These are phyloP conservation scores for Latrodectus geometricus DNA, from an alignment of 1,140 invertebrate species.

Conservation along the genomic window DNA sequence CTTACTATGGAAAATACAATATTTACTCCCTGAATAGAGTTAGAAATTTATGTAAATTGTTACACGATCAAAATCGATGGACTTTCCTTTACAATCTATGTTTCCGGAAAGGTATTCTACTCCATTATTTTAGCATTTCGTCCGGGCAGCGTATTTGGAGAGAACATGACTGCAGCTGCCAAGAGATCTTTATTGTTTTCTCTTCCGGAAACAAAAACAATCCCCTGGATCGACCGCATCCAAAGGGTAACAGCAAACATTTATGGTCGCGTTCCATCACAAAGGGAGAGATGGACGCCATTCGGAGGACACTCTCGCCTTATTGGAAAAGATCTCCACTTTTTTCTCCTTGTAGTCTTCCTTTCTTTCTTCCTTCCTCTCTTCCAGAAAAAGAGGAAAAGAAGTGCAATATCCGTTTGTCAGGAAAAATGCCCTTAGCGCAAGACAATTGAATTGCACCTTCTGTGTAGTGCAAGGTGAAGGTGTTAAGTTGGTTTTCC, in stretches of 20 bases:
- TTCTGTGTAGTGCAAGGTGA: background rate
- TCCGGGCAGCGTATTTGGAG: too few species aligned
- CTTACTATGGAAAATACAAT: too few species aligned
- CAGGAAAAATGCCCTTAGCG: conserved; percentile 15
- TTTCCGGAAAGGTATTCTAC: too few species aligned
- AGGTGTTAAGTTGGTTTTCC: conserved; percentile 14
- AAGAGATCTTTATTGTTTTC: background rate
- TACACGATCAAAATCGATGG: too few species aligned
- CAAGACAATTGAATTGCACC: conserved; percentile 32
- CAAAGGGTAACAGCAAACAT: conserved; percentile 32
- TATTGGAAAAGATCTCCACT: background rate
- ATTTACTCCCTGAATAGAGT: too few species aligned
- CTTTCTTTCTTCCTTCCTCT: background rate
- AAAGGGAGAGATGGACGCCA: conserved; percentile 9
- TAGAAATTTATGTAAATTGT: too few species aligned
- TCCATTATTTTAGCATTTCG: too few species aligned
- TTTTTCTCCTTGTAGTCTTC: background rate
- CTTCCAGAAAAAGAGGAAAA: background rate
- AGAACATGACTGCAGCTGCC: too few species aligned
- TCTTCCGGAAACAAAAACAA: conserved; percentile 1
- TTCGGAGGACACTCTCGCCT: conserved; percentile 22
- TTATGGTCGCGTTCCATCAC: conserved; percentile 43
- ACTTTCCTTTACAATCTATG: too few species aligned
- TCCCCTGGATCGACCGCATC: background rate
- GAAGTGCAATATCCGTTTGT: conserved; percentile 41